Percentiles rank a stretch among this genome's conserved stretches.
phyloP scores from a whole-genome alignment of 2,888 invertebrate genomes.

The Cheilosia vulpina region DNA sequence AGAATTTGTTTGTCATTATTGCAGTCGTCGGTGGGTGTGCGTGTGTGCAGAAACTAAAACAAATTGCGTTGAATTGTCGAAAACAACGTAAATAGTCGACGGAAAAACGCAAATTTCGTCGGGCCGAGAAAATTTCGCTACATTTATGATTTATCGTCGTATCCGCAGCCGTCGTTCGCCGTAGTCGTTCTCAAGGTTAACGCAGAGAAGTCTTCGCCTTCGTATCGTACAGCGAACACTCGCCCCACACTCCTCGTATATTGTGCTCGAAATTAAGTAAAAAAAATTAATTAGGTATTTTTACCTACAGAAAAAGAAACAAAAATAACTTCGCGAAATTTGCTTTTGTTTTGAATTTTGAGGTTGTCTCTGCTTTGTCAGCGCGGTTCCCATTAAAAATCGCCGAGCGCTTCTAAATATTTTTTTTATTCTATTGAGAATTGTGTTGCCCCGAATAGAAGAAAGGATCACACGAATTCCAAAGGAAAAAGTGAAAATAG shows the following conservation, averaged over 20 bases:
- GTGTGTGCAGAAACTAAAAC: conserved; percentile 13
- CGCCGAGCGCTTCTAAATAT: neutral
- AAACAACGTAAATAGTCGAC: conserved; percentile 2
- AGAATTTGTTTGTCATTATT: conserved; percentile 7
- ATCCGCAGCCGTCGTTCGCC: neutral
- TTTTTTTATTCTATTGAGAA: neutral
- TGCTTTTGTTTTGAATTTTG: conserved; percentile 60
- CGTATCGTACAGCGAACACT: neutral
- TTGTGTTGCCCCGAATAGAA: neutral
- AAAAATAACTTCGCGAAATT: conserved; percentile 51
- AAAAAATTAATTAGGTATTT: neutral
- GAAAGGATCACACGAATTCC: neutral
- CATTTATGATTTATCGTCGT: conserved; percentile 16
- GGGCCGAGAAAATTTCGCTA: conserved; percentile 29
- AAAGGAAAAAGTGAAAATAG: conserved; percentile 14
- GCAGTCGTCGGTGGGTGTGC: neutral
- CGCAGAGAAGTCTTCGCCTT: conserved; percentile 44
- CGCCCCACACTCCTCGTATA: conserved; percentile 13
- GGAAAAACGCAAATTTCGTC: conserved; percentile 2
- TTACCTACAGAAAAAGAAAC: conserved; percentile 4
- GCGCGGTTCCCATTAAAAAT: neutral
- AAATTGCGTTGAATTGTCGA: conserved; percentile 21
- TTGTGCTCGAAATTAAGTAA: conserved; percentile 44
- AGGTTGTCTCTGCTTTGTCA: conserved; percentile 27
- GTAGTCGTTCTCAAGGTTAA: conserved; percentile 70